A percentile compares a stretch with the other conserved stretches of the same genome.
Evolutionary conservation across 1,140 invertebrate genomes (phyloP).

Genomic region (Ostrea denselamellosa): DNA sequence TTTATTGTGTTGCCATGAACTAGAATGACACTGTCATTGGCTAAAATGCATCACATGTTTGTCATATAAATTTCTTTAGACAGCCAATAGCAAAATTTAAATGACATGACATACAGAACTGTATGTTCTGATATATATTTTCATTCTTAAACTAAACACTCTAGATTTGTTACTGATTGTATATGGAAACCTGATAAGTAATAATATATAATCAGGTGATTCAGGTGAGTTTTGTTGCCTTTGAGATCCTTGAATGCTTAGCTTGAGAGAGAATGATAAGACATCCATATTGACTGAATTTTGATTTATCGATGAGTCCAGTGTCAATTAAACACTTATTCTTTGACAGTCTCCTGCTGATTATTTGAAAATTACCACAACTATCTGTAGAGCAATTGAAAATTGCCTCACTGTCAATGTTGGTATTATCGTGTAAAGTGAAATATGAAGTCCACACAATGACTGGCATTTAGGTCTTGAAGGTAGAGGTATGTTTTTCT

Average conservation of each 20-base stretch:
- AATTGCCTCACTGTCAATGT: slow-evolving; percentile 21
- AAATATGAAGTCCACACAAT: slow-evolving; percentile 10
- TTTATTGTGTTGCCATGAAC: too few relatives aligned
- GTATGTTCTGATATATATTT: too few relatives aligned
- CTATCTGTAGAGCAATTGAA: slow-evolving; percentile 26
- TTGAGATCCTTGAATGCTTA: not conserved
- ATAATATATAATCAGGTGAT: too few relatives aligned
- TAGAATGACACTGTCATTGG: too few relatives aligned
- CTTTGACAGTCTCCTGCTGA: slow-evolving; percentile 9
- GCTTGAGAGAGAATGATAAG: slow-evolving; percentile 9
- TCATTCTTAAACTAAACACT: too few relatives aligned
- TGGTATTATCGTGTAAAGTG: not conserved
- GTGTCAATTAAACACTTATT: slow-evolving; percentile 18
- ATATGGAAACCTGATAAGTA: too few relatives aligned
- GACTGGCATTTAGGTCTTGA: not conserved
- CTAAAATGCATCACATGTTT: too few relatives aligned
- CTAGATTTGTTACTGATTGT: too few relatives aligned
- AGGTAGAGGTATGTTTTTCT: not conserved
- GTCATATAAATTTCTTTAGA: too few relatives aligned
- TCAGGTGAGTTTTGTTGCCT: too few relatives aligned
- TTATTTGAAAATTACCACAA: slow-evolving; percentile 29
- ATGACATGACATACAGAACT: too few relatives aligned
- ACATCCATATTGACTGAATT: not conserved
- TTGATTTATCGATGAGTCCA: not conserved
- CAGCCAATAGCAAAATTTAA: too few relatives aligned